Evolutionary conservation across 2,113 vertebrate species (phyloP).

Genomic region (Cephalopterus ornatus): DNA sequence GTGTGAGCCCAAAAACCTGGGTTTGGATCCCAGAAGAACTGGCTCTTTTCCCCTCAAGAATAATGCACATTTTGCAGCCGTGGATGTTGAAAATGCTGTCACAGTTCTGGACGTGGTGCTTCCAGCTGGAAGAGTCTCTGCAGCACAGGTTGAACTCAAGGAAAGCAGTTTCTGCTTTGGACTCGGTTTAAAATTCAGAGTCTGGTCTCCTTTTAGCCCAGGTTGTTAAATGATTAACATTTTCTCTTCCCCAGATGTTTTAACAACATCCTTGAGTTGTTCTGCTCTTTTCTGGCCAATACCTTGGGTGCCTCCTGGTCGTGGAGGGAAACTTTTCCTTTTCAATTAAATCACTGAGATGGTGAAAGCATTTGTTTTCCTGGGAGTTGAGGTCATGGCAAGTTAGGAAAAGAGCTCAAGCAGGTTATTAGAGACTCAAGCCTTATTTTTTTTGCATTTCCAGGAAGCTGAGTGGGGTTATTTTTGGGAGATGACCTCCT

Average conservation of each 20-base stretch:
- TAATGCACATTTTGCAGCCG: neutral
- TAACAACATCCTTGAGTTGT: slow-evolving; percentile 2
- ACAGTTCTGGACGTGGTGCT: neutral
- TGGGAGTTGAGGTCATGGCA: neutral
- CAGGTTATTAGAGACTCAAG: neutral
- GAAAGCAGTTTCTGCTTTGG: neutral
- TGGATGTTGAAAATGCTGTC: neutral
- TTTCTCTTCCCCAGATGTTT: neutral
- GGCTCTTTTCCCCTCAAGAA: neutral
- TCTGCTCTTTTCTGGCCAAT: neutral
- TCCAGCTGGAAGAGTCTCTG: neutral
- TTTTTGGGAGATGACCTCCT: neutral
- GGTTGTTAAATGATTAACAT: neutral
- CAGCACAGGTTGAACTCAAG: neutral
- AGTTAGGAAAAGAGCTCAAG: neutral
- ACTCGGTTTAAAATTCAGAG: neutral
- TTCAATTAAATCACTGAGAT: slow-evolving; percentile 42
- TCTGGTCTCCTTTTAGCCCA: neutral
- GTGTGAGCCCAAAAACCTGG: neutral
- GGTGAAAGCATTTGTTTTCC: neutral
- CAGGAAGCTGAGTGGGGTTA: neutral
- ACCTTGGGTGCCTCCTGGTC: slow-evolving; percentile 2
- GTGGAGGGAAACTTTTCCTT: neutral
- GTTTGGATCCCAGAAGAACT: neutral
- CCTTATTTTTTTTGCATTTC: neutral